Conservation (phyloP, 2,888 invertebrate species). For the Cerastis rubricosa region DNA sequence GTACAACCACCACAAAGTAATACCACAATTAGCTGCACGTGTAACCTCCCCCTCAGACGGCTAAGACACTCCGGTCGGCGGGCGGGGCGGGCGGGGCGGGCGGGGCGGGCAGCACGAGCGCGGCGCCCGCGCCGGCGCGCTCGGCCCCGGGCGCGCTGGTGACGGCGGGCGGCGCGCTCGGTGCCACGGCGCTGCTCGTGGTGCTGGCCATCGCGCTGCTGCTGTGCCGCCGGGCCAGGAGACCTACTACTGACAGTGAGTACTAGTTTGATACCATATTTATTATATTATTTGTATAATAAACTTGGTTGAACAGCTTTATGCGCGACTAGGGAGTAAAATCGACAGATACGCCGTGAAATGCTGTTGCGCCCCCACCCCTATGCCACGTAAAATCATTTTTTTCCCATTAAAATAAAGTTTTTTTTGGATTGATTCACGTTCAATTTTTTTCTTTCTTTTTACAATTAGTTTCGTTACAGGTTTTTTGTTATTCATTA, state of each 20-base stretch:
- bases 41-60: constrained; percentile 66
- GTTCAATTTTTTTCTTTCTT: too few species aligned
- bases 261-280: neutral
- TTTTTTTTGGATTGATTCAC: too few species aligned
- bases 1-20: too few species aligned
- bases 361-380: too few species aligned
- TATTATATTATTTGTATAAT: neutral
- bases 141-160: constrained; percentile 78
- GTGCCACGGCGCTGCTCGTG: constrained; percentile 81
- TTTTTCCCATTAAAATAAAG: too few species aligned
- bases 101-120: constrained; percentile 55
- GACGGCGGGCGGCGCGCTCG: constrained; percentile 86
- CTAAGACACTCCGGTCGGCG: constrained; percentile 73
- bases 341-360: too few species aligned
- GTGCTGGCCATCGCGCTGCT: constrained; percentile 80
- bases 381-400: too few species aligned
- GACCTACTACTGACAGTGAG: constrained; percentile 71
- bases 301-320: neutral
- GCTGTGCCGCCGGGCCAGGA: constrained; percentile 81
- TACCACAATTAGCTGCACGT: too few species aligned
- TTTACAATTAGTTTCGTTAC: too few species aligned
- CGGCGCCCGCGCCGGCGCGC: constrained; percentile 68
- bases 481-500: too few species aligned
- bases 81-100: too few species aligned
- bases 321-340: too few species aligned